Percentiles rank a stretch among this genome's conserved stretches.
Evolutionary conservation across 2,113 vertebrate genomes (phyloP).

Genomic region (Spilogale gracilis): DNA sequence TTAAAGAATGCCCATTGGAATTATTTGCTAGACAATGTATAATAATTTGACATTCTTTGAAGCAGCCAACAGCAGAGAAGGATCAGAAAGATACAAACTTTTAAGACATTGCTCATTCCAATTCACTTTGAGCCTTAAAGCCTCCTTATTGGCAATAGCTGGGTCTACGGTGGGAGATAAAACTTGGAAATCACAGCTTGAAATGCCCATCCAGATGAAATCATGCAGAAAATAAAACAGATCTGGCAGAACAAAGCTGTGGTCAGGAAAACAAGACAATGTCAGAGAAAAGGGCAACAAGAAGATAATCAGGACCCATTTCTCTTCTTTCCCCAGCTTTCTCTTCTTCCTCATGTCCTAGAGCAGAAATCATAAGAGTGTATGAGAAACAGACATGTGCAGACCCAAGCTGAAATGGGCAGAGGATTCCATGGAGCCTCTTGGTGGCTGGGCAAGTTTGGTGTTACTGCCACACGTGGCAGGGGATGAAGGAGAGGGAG

Average conservation of each 20-base stretch:
- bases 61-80: constrained; percentile 65
- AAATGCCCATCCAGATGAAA: constrained; percentile 88
- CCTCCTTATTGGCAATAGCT: constrained; percentile 85
- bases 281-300: constrained; percentile 86
- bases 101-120: constrained; percentile 85
- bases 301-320: constrained; percentile 50
- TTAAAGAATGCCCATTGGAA: constrained; percentile 57
- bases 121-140: constrained; percentile 89
- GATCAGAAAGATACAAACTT: constrained; percentile 79
- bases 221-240: constrained; percentile 90
- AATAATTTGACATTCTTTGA: constrained; percentile 69
- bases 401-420: background rate
- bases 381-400: background rate
- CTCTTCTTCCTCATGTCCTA: background rate
- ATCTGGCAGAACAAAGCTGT: constrained; percentile 86
- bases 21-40: constrained; percentile 63
- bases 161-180: constrained; percentile 86
- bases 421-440: background rate
- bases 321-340: background rate
- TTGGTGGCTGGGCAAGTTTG: background rate
- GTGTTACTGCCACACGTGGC: fast-evolving
- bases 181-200: constrained; percentile 89
- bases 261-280: constrained; percentile 85
- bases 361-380: background rate
- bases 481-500: background rate